phyloP scores from a whole-genome alignment of 1,140 invertebrate species.

The Adelges cooleyi region DNA sequence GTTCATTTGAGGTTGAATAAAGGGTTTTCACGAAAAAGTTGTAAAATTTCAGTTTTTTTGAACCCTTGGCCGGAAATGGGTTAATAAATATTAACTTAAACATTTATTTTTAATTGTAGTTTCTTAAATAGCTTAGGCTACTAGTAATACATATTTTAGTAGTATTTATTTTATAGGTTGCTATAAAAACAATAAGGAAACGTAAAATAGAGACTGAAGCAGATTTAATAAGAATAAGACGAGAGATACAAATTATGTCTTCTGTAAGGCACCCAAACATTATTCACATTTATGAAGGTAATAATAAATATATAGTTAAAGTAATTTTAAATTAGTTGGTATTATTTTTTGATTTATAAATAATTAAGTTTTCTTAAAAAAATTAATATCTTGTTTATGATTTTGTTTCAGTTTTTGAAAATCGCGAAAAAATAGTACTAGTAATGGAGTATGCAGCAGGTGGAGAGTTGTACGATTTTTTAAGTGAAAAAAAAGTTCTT shows the following conservation, averaged over 20 bases:
- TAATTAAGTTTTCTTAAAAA: not conserved
- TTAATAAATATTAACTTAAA: no score
- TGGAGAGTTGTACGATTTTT: constrained; percentile 96
- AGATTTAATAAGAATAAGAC: constrained; percentile 83
- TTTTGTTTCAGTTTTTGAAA: constrained; percentile 81
- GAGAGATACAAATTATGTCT: constrained; percentile 98
- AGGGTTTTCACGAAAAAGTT: no score
- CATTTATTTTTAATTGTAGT: no score
- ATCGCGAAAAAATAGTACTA: constrained; percentile 95
- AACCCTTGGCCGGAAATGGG: no score
- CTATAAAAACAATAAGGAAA: constrained; percentile 98
- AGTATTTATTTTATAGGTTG: constrained; percentile 57
- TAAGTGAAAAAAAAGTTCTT: constrained; percentile 83
- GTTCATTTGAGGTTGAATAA: no score
- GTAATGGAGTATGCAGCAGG: constrained; percentile 99
- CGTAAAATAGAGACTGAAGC: constrained; percentile 97
- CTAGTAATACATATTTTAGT: no score
- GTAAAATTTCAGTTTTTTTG: no score
- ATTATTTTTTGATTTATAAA: not conserved
- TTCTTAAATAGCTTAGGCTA: no score
- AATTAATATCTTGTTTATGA: not conserved
- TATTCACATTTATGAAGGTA: constrained; percentile 97
- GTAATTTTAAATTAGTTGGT: not conserved
- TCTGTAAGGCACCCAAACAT: constrained; percentile 96
- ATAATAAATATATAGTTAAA: not conserved